Evolutionary conservation across 2,113 vertebrate genomes (phyloP), one percentile per base, ranked within the genome.

Genomic region (Hassar affinis): DNA sequence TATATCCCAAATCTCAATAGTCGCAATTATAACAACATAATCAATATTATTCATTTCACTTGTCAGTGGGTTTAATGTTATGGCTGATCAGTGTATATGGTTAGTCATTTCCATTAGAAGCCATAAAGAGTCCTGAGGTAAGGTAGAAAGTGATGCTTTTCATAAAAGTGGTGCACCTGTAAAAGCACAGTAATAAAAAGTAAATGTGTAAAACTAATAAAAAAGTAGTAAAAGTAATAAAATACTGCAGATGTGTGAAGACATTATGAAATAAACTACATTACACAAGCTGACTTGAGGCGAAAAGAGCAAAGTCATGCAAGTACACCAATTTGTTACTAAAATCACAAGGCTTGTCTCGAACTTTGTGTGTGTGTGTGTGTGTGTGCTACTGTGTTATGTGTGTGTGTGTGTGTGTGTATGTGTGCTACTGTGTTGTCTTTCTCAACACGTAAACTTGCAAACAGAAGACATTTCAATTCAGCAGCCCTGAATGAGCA

Each of bases 381-480:
- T 42, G 6, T 42, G 38, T 35, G 42, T 42, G 8, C 57, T 42
- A 20, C 57, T 47, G 27, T 64, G 42, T 38, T 49, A n/a, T n/a
- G n/a, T n/a, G n/a, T n/a, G n/a, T n/a, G n/a, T n/a, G n/a, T n/a
- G n/a, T n/a, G n/a, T n/a, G n/a, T n/a, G n/a, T 25, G 38, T 42
- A 42, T 42, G 38, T 35, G 42, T 42, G 8, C 57, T 42, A 20
- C 57, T 47, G 27, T 64, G 42, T 38, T 49, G 22, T 64, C 42
- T 61, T 62, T 35, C 59, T 52, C 20, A 77, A 75, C 69, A 3
- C 8, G 17, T 15, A 59, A 27, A 82, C 76, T 76, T 76, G 30
- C 56, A 62, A 82, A 82, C 81, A 62, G 47, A 18, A 62, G 69
- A 15, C 56, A 18, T 57, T 61, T 74, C 54, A 47, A 47, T 61